These are phyloP conservation scores for Geophilus truncorum DNA, from an alignment of 2,888 invertebrate species.

Conservation along the genomic window DNA sequence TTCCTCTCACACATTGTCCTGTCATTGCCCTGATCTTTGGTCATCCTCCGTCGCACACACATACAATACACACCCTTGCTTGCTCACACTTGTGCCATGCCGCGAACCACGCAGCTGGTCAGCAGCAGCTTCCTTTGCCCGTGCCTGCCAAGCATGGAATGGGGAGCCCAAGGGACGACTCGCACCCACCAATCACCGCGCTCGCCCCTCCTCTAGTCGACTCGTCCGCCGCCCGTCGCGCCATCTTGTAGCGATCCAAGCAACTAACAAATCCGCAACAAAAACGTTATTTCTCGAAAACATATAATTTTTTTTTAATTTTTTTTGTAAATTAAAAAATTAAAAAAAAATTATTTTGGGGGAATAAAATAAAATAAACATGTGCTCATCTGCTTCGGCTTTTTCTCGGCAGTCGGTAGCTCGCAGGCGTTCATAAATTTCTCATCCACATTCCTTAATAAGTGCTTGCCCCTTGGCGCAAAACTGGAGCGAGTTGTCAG, in stretches of 20 bases:
- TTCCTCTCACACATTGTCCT: conserved; percentile 1
- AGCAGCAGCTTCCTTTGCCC: neutral
- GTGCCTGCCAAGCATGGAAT: conserved; percentile 10
- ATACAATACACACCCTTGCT: neutral
- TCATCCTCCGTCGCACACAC: neutral
- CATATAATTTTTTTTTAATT: too few species aligned
- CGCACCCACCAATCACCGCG: neutral
- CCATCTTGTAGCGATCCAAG: neutral
- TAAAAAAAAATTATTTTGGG: too few species aligned
- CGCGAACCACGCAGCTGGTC: neutral
- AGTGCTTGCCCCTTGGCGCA: neutral
- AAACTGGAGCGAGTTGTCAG: neutral
- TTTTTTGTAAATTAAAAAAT: too few species aligned
- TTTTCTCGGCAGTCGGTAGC: neutral
- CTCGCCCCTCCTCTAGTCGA: neutral
- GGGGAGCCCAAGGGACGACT: neutral
- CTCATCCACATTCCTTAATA: neutral
- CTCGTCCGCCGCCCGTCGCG: neutral
- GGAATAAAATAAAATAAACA: neutral
- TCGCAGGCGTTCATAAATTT: conserved; percentile 10
- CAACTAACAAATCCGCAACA: neutral
- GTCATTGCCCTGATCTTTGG: conserved; percentile 4
- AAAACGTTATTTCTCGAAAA: neutral
- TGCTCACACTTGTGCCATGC: neutral
- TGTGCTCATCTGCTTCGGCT: neutral